phyloP scores from a whole-genome alignment of 2,797 vertebrate genomes.

The Syndactyla subalaris region DNA sequence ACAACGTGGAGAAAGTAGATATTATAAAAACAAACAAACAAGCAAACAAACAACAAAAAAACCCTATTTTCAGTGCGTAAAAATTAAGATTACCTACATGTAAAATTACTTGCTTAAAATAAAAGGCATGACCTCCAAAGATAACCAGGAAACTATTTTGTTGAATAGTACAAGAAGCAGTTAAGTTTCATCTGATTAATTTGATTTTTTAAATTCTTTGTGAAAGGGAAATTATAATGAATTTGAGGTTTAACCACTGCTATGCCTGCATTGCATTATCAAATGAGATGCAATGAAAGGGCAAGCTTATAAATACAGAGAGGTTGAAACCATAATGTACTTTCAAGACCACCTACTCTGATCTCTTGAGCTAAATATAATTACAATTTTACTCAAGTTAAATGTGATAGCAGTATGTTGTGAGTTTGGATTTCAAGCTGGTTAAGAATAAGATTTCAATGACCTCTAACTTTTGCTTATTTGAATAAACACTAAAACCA shows the following conservation, averaged over 20 bases:
- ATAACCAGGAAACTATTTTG: neutral
- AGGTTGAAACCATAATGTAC: neutral
- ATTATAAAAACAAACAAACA: neutral
- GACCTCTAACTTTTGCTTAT: neutral
- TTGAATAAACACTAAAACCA: neutral
- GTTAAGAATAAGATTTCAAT: neutral
- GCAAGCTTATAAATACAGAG: neutral
- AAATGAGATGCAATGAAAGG: neutral
- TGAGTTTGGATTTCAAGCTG: neutral
- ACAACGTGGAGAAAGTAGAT: neutral
- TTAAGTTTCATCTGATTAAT: neutral
- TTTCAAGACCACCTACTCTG: neutral
- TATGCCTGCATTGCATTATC: neutral
- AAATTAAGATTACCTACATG: neutral
- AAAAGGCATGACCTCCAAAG: fast-evolving
- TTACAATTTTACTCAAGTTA: neutral
- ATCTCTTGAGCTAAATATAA: neutral
- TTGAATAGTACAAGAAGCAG: neutral
- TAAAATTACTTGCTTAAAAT: neutral
- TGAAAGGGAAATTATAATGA: neutral
- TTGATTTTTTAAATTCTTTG: neutral
- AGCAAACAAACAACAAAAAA: too few species aligned
- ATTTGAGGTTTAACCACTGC: neutral
- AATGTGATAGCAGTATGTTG: neutral
- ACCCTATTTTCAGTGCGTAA: neutral